Base-by-base conservation (phyloP, 2,888 invertebrate species). In the Pandemis cinnamomeana region DNA sequence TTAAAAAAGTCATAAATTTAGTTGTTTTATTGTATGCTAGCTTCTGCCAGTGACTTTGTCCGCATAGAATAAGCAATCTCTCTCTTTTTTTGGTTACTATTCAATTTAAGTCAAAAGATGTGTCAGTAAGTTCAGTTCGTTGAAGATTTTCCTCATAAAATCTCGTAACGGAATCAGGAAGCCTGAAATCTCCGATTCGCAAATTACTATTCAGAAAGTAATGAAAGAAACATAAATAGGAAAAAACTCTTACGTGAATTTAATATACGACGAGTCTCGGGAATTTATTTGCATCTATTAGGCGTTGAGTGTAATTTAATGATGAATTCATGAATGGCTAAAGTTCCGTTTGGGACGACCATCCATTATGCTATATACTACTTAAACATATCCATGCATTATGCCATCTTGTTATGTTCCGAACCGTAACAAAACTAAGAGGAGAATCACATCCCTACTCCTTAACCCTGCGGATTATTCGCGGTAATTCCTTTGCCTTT, bases 251-350 rank as follows among this genome's bases (percentile, higher is more conserved):
- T 55, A 55, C 53, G 15, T 55, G 20, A 55, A 55, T 55, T 55
- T 15, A 7, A 8, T 53, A 20, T 20, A 8, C 15, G 20, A 20
- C 8, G 20, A 55, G 53, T 20, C 27, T 55, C 4, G 41, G n/a
- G 3, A 62, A 62, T 62, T 42, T 62, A 62, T 62, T 41, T 62
- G 42, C 61, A 62, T 62, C 1, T 42, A 15, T 62, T 62, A 62
- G 3, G 41, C 42, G 61, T 62, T 62, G 8, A 42, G 42, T 62
- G 53, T 15, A 55, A 55, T 55, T 55, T 20, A 55, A 55, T 55
- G 44, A 44, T 63, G 63, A 44, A 63, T 63, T 63, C 63, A 44
- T 63, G 63, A 63, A 63, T 44, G 44, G 11, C 44, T 44, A 44
- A 15, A 44, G 10, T 44, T 44, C 15, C 20, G 15, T 55, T 55